Evolutionary conservation across 2,797 vertebrate species (phyloP).

Genomic region (Rallus crepitans): DNA sequence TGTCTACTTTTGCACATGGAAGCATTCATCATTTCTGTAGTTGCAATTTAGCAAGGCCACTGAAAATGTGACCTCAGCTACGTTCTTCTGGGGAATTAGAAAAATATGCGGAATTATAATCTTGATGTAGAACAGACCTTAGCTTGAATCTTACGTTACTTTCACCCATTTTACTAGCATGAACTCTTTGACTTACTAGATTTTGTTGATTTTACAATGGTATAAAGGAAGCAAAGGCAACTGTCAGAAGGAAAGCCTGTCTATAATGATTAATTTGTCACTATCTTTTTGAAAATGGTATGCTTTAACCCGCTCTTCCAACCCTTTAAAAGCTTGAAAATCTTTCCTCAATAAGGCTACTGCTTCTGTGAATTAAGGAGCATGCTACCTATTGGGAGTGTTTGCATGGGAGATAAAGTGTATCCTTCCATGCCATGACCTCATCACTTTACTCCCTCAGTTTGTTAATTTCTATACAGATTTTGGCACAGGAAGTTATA

Average conservation of each 20-base stretch:
- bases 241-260: not conserved
- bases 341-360: not conserved
- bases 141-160: not conserved
- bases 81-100: slow-evolving; percentile 37
- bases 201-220: not conserved
- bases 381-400: not conserved
- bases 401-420: not conserved
- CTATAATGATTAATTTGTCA: not conserved
- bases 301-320: not conserved
- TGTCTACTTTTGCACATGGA: slow-evolving; percentile 51
- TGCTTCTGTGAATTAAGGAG: not conserved
- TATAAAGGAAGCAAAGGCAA: not conserved
- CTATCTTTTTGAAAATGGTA: not conserved
- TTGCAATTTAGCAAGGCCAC: slow-evolving; percentile 16
- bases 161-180: not conserved
- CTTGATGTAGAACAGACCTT: slow-evolving; percentile 37
- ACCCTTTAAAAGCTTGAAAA: not conserved
- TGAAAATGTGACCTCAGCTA: slow-evolving; percentile 38
- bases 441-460: not conserved
- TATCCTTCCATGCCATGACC: rapidly evolving
- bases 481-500: not conserved
- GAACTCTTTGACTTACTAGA: not conserved
- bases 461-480: not conserved
- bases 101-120: slow-evolving; percentile 45
- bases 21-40: slow-evolving; percentile 62